Conservation (phyloP, 2,888 invertebrate species). For the Clepsis dumicolana region DNA sequence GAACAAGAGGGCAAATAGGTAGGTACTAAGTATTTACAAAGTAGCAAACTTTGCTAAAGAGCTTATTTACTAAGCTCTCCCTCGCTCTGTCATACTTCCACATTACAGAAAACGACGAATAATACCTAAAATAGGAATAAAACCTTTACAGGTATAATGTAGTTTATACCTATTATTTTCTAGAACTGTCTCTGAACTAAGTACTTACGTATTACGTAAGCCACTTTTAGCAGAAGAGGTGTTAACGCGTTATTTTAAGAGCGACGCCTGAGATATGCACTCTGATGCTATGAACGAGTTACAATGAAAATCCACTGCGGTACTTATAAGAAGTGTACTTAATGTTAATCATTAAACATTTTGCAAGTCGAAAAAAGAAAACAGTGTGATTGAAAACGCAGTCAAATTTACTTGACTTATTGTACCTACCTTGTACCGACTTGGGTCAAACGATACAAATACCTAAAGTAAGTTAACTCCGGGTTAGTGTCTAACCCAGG, state of each 20-base stretch:
- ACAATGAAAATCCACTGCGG: constrained; percentile 2
- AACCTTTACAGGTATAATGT: not conserved
- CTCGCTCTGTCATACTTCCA: not conserved
- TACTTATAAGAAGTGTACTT: not conserved
- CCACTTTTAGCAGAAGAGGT: not conserved
- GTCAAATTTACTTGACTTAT: too few relatives aligned
- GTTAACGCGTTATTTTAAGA: constrained; percentile 8
- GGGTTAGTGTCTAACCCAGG: too few relatives aligned
- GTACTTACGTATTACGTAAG: not conserved
- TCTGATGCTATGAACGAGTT: not conserved
- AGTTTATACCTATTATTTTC: too few relatives aligned
- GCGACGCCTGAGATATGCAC: not conserved
- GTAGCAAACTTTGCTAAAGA: not conserved
- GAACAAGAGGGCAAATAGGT: not conserved
- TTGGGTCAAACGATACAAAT: too few relatives aligned
- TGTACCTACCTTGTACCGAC: too few relatives aligned
- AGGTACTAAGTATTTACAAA: not conserved
- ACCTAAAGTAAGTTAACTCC: too few relatives aligned
- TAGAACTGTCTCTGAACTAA: not conserved
- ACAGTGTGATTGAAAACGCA: too few relatives aligned
- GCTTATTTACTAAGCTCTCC: not conserved
- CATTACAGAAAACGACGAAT: not conserved
- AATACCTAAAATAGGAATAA: not conserved
- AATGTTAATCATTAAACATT: too few relatives aligned
- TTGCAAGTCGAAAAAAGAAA: too few relatives aligned